phyloP scores from a whole-genome alignment of 1,140 invertebrate genomes.

The Brachystomella parvula region DNA sequence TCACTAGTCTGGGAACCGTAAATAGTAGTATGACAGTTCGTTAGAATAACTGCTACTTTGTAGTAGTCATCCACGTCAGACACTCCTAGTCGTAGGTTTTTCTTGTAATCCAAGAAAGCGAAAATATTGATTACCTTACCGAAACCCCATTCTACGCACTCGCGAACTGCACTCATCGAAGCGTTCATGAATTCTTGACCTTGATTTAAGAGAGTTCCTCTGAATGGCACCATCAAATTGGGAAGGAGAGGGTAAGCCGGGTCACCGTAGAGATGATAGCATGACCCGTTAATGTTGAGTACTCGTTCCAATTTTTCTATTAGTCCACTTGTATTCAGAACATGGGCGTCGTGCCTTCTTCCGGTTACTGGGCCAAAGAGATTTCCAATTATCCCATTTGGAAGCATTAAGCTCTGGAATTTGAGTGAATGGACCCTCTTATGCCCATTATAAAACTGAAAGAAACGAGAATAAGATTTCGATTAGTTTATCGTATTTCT shows the following conservation, averaged over 20 bases:
- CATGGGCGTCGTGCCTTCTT: background rate
- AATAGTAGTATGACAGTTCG: background rate
- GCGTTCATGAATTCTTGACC: background rate
- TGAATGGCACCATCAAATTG: background rate
- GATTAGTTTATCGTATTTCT: too few relatives aligned
- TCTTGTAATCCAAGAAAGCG: conserved; percentile 11
- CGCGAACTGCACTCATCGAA: background rate
- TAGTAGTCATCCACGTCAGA: background rate
- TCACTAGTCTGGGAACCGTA: background rate
- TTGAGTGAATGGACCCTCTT: background rate
- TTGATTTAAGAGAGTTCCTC: background rate
- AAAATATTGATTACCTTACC: conserved; percentile 6
- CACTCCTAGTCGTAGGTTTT: background rate
- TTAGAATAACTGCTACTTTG: conserved; percentile 6
- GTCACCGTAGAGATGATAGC: conserved; percentile 1
- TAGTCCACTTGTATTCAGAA: background rate
- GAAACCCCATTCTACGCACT: conserved; percentile 15
- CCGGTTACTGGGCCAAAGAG: background rate
- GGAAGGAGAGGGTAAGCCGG: conserved; percentile 2
- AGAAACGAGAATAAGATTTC: background rate
- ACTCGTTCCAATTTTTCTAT: background rate
- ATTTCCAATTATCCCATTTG: background rate
- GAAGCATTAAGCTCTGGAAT: background rate
- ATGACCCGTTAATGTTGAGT: background rate
- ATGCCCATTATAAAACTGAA: conserved; percentile 4